A percentile compares a stretch with the other conserved stretches of the same genome.
These are phyloP conservation scores for Diarsia mendica DNA, from an alignment of 2,888 invertebrate genomes.

Conservation along the genomic window DNA sequence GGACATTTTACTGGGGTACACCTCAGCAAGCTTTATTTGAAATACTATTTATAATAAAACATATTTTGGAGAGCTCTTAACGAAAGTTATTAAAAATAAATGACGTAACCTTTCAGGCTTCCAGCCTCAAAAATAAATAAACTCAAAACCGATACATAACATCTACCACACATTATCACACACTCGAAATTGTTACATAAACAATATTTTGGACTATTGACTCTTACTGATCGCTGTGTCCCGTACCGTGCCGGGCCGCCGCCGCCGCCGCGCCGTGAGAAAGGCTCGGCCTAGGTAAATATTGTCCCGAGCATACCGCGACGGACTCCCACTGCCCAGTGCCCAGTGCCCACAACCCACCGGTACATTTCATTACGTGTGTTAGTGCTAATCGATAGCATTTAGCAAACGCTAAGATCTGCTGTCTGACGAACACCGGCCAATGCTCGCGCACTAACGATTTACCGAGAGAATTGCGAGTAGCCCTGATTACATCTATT, in stretches of 20 bases:
- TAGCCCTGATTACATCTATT: slow-evolving; percentile 44
- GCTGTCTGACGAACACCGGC: slow-evolving; percentile 11
- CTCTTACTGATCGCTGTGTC: slow-evolving; percentile 79
- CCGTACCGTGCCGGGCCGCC: slow-evolving; percentile 69
- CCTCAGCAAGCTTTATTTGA: no score
- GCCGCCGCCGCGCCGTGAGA: slow-evolving; percentile 78
- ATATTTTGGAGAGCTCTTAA: neutral
- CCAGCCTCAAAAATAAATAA: slow-evolving; percentile 20
- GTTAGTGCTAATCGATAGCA: slow-evolving; percentile 61
- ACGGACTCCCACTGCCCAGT: slow-evolving; percentile 61
- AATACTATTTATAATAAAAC: neutral
- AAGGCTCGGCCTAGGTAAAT: slow-evolving; percentile 83
- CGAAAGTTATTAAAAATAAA: neutral
- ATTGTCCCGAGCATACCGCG: slow-evolving; percentile 75
- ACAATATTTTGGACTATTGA: slow-evolving; percentile 79
- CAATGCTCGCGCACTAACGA: slow-evolving; percentile 27
- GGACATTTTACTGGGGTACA: no score
- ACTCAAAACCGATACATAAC: slow-evolving; percentile 36
- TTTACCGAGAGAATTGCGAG: slow-evolving; percentile 36
- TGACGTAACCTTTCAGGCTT: neutral
- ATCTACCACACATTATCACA: slow-evolving; percentile 54
- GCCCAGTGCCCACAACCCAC: slow-evolving; percentile 22
- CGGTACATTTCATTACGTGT: slow-evolving; percentile 64
- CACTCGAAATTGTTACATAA: slow-evolving; percentile 79
- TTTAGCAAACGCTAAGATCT: slow-evolving; percentile 61